Evolutionary conservation across 2,888 invertebrate species (phyloP).

Genomic region (Scelioninae gen. 2): DNA sequence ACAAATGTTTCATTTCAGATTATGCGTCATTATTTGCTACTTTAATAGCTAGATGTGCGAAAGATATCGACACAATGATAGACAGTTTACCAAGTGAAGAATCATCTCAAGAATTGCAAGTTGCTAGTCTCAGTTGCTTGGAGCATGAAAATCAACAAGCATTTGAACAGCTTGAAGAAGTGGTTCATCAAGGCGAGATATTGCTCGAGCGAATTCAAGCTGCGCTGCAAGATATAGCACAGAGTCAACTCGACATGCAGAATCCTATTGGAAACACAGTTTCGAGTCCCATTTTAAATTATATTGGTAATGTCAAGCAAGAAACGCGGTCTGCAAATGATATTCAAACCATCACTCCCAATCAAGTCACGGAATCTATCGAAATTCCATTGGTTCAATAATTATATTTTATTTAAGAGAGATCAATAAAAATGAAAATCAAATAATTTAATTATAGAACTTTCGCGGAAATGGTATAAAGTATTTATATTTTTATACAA

Average conservation of each 20-base stretch:
- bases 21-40: slow-evolving; percentile 96
- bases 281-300: slow-evolving; percentile 2
- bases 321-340: background rate
- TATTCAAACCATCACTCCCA: background rate
- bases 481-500: too few species aligned
- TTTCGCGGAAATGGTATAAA: too few species aligned
- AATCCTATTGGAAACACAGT: slow-evolving; percentile 77
- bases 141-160: slow-evolving; percentile 96
- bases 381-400: slow-evolving; percentile 14
- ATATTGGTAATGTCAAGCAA: background rate
- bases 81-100: slow-evolving; percentile 97
- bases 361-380: background rate
- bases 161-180: slow-evolving; percentile 87
- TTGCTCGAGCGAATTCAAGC: slow-evolving; percentile 92
- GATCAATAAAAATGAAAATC: too few species aligned
- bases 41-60: slow-evolving; percentile 95
- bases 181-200: slow-evolving; percentile 90
- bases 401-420: too few species aligned
- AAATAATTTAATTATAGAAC: too few species aligned
- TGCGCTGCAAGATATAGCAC: slow-evolving; percentile 94
- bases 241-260: slow-evolving; percentile 93
- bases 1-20: slow-evolving; percentile 75
- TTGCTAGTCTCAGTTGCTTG: slow-evolving; percentile 84
- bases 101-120: slow-evolving; percentile 94
- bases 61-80: slow-evolving; percentile 97